phyloP scores from a whole-genome alignment of 37 sponge, comb jelly and placozoan genomes.

The Dysidea cf. avara region DNA sequence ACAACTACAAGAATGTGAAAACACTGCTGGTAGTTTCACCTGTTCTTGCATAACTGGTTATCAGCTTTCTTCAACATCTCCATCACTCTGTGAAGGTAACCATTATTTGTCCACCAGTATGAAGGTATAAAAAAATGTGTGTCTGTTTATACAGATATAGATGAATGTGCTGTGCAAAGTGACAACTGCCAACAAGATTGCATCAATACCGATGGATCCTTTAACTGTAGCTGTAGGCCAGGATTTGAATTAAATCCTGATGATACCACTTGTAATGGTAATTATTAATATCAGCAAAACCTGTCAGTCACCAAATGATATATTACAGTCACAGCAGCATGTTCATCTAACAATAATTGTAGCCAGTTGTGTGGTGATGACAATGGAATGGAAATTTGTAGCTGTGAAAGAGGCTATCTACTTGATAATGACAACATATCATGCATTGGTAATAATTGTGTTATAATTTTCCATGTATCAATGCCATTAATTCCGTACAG shows the following conservation, averaged over 20 bases:
- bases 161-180: slow-evolving; percentile 37
- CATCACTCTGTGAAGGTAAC: slow-evolving; percentile 26
- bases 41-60: slow-evolving; percentile 47
- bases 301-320: too few relatives aligned
- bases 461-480: neutral
- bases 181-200: slow-evolving; percentile 51
- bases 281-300: too few relatives aligned
- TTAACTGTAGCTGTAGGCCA: slow-evolving; percentile 15
- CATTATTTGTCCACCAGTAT: too few relatives aligned
- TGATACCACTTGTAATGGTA: slow-evolving; percentile 43
- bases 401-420: too few relatives aligned
- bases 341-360: too few relatives aligned
- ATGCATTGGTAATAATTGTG: neutral
- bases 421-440: too few relatives aligned
- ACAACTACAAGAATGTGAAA: slow-evolving; percentile 36
- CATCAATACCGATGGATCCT: slow-evolving; percentile 25
- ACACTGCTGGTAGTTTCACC: slow-evolving; percentile 32
- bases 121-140: too few relatives aligned
- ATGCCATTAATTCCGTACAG: neutral
- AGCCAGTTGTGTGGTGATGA: too few relatives aligned
- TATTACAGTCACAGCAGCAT: too few relatives aligned
- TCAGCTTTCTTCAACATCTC: too few relatives aligned
- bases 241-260: slow-evolving; percentile 40
- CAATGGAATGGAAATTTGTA: too few relatives aligned
- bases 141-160: slow-evolving; percentile 19